Evolutionary conservation across 1,140 invertebrate genomes (phyloP).

Genomic region (Holotrichia oblita): DNA sequence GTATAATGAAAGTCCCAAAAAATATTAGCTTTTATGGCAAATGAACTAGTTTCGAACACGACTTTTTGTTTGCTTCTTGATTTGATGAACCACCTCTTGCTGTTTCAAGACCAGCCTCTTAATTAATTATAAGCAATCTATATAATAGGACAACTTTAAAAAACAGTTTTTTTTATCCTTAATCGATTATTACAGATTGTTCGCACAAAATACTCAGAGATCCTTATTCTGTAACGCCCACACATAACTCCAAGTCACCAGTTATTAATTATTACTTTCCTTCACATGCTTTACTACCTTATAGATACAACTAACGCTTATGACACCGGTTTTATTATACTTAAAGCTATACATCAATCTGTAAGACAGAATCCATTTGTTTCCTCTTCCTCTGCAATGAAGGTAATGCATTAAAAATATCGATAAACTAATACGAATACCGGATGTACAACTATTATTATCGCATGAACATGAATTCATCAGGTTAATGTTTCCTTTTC

Average conservation of each 20-base stretch:
- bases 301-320: not conserved
- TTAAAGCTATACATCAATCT: not conserved
- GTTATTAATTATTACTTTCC: not conserved
- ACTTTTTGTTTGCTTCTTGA: too few relatives aligned
- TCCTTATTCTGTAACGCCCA: not conserved
- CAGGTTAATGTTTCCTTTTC: constrained; percentile 1
- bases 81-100: too few relatives aligned
- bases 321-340: not conserved
- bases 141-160: too few relatives aligned
- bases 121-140: too few relatives aligned
- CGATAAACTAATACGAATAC: not conserved
- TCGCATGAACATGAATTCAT: not conserved
- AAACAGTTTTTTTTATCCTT: too few relatives aligned
- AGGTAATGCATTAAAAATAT: constrained; percentile 1
- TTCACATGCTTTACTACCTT: not conserved
- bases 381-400: not conserved
- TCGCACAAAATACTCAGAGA: too few relatives aligned
- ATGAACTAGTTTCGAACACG: too few relatives aligned
- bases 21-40: too few relatives aligned
- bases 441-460: not conserved
- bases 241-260: not conserved
- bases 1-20: too few relatives aligned
- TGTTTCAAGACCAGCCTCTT: too few relatives aligned
- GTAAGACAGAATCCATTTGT: not conserved
- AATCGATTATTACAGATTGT: too few relatives aligned